These are phyloP conservation scores for Melanotaenia nigrans DNA, from an alignment of 2,797 vertebrate genomes.

Conservation along the genomic window DNA sequence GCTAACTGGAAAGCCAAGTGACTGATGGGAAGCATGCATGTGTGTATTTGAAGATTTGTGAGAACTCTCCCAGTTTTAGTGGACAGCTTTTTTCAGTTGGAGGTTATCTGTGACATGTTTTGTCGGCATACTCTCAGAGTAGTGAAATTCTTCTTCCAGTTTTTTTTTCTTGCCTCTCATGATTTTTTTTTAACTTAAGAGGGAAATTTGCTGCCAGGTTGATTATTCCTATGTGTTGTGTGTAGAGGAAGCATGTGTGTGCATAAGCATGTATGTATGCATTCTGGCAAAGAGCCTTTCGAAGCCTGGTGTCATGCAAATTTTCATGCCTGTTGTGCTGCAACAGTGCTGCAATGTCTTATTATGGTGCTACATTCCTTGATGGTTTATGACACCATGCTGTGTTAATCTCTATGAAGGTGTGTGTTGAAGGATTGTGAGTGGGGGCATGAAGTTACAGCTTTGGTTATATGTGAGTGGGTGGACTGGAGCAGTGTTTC, in stretches of 20 bases:
- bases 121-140: constrained; percentile 18
- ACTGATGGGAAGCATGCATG: constrained; percentile 36
- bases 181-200: constrained; percentile 14
- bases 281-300: constrained; percentile 10
- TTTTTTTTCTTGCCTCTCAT: neutral
- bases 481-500: constrained; percentile 31
- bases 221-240: neutral
- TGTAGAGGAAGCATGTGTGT: neutral
- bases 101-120: constrained; percentile 40
- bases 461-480: constrained; percentile 50
- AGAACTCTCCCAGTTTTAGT: constrained; percentile 70
- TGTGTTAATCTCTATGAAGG: constrained; percentile 5
- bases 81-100: constrained; percentile 39
- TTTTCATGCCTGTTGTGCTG: constrained; percentile 42
- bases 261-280: neutral
- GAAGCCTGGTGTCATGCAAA: constrained; percentile 29
- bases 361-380: constrained; percentile 31
- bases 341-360: constrained; percentile 60
- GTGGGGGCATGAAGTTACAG: constrained; percentile 41
- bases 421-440: constrained; percentile 14
- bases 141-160: constrained; percentile 1
- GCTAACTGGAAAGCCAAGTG: constrained; percentile 39
- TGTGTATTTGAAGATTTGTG: constrained; percentile 45
- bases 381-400: constrained; percentile 33
- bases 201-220: constrained; percentile 1